Base-by-base conservation (phyloP, 2,797 vertebrate genomes). In the Ataeniobius toweri region DNA sequence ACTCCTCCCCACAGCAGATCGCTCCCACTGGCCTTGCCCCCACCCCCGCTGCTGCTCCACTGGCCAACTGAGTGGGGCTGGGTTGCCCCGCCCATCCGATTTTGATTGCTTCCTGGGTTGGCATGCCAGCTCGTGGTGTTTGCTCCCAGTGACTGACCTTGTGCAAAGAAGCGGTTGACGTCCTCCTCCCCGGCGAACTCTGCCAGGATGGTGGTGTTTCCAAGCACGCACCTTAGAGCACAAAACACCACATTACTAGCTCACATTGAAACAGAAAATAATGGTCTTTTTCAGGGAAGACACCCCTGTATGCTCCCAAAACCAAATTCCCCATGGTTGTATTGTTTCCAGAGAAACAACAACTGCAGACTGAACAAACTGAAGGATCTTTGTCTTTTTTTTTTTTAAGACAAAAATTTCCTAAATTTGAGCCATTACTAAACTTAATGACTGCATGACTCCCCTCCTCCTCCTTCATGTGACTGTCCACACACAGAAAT, bases 111-210 rank as follows among this genome's bases (percentile, higher is more conserved):
- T 91, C 96, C 97, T 8, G 95, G 94, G 94, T 96, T 97, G 92
- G 97, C 96, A 93, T 99, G 98, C 98, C 98, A 99, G 96, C 96
- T 95, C 84, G 97, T 96, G 85, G 97, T 97, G 63, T 39, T 67
- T 84, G 95, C 96, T 78, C 97, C 95, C 74, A 98, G 96, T 77
- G 97, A 97, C 96, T 98, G 98, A 96, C 98, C 96, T 96, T 99
- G 98, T 98, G 98, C 98, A 98, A 99, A 99, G 97, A 99, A 99
- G 94, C 98, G 97, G 94, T 97, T 98, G 88, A 99, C 98, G 94
- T 99, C 98, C 95, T 99, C 98, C 95, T 99, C 98, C 90, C 98
- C 97, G 76, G 98, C 98, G 88, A 99, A 98, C 94, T 99, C 98
- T 41, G 98, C 98, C 88, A 99, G 96, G 93, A 99, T 99, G 94